Percentiles rank a stretch among this genome's conserved stretches.
Conservation (phyloP, 64 coral and sea anemone genomes). For the Platygyra sinensis region DNA sequence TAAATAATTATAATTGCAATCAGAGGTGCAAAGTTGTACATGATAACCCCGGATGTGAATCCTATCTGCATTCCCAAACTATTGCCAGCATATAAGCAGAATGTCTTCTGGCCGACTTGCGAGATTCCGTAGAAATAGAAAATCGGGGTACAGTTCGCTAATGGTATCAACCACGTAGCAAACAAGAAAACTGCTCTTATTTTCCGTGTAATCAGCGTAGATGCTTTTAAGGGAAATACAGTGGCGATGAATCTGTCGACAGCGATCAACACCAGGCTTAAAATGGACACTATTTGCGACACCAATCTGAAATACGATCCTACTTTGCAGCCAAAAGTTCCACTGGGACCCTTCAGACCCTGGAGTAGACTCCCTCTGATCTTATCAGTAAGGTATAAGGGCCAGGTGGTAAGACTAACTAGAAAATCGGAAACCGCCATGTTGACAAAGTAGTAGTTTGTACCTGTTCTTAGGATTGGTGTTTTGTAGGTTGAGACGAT, state of each 20-base stretch:
- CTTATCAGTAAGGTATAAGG: background rate
- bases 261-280: constrained; percentile 11
- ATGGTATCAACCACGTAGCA: background rate
- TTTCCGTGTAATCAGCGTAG: background rate
- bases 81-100: too few species aligned
- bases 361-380: constrained; percentile 3
- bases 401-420: background rate
- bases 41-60: background rate
- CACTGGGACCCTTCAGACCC: too few species aligned
- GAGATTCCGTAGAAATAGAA: background rate
- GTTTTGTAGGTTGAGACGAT: background rate
- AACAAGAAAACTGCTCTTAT: background rate
- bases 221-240: constrained; percentile 2
- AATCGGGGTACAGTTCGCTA: background rate
- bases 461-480: constrained; percentile 3
- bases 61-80: background rate
- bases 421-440: constrained; percentile 33
- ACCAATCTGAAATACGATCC: background rate
- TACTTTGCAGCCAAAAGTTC: background rate
- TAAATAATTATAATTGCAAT: background rate
- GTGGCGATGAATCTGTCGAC: constrained; percentile 9
- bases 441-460: constrained; percentile 29
- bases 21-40: too few species aligned
- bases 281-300: background rate
- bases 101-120: background rate